Percentiles rank a stretch among this genome's conserved stretches.
These are phyloP conservation scores for Caenorhabditis sulstoni DNA, from an alignment of 2,888 invertebrate species.

Conservation along the genomic window DNA sequence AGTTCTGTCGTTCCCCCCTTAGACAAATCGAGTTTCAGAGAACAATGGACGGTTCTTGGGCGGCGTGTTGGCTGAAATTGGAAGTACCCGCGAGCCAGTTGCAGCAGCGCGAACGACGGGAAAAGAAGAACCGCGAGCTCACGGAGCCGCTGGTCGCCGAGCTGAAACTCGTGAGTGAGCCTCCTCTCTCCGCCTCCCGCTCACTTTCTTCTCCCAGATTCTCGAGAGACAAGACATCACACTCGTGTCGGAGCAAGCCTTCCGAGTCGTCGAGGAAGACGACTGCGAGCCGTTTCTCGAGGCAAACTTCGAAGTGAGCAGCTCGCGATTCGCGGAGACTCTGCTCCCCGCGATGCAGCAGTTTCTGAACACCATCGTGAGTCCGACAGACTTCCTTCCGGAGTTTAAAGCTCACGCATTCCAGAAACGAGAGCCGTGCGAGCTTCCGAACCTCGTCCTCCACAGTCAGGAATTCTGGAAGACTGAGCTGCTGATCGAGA, in stretches of 20 bases:
- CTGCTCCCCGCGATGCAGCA: slow-evolving; percentile 27
- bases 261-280: slow-evolving; percentile 40
- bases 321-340: not conserved
- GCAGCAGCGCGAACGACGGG: too few relatives aligned
- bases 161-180: not conserved
- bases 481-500: not conserved
- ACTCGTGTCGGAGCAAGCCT: slow-evolving; percentile 2
- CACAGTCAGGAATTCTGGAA: slow-evolving; percentile 49
- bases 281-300: slow-evolving; percentile 35
- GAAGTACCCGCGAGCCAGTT: slow-evolving; percentile 30
- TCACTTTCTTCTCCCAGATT: not conserved
- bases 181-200: too few relatives aligned
- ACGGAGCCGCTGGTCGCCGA: not conserved
- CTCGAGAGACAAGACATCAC: slow-evolving; percentile 8
- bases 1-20: too few relatives aligned
- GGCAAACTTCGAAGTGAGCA: slow-evolving; percentile 38
- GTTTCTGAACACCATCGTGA: slow-evolving; percentile 1
- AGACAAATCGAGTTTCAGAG: too few relatives aligned
- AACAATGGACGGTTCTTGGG: too few relatives aligned
- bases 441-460: slow-evolving; percentile 29
- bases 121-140: too few relatives aligned
- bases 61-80: slow-evolving; percentile 4
- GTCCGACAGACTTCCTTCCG: not conserved
- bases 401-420: not conserved
- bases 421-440: slow-evolving; percentile 9